Conservation (phyloP, 2,113 vertebrate genomes). For the Mungos mungo region DNA sequence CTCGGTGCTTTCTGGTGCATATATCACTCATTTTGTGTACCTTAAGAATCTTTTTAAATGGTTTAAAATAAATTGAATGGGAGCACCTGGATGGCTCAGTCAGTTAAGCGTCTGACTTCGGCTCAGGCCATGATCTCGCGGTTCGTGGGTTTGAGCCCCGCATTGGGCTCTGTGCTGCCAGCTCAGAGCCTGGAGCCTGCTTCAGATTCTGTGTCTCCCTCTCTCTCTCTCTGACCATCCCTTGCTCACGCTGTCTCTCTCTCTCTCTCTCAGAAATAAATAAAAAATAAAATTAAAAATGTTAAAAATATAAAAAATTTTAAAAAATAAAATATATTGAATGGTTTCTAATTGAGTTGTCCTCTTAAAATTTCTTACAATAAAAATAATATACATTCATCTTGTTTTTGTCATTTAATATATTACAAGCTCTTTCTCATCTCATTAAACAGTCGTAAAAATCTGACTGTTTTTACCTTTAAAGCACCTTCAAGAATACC, state of each 20-base stretch:
- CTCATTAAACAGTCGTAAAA: conserved; percentile 25
- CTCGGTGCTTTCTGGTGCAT: conserved; percentile 19
- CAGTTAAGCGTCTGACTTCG: no score
- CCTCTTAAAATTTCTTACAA: conserved; percentile 50
- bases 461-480: neutral
- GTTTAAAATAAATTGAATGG: conserved; percentile 39
- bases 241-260: no score
- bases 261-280: no score
- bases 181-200: no score
- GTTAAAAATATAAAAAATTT: no score
- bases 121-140: no score
- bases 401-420: neutral
- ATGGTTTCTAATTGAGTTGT: conserved; percentile 17
- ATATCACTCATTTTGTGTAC: neutral
- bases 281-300: no score
- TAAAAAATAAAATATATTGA: conserved; percentile 37
- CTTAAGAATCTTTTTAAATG: conserved; percentile 25
- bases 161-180: no score
- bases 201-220: no score
- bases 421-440: neutral
- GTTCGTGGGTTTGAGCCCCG: no score
- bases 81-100: no score
- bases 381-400: neutral
- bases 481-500: conserved; percentile 6
- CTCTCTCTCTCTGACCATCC: no score